These are phyloP conservation scores for Nanorana parkeri DNA, from an alignment of 2,113 vertebrate genomes.

Conservation along the genomic window DNA sequence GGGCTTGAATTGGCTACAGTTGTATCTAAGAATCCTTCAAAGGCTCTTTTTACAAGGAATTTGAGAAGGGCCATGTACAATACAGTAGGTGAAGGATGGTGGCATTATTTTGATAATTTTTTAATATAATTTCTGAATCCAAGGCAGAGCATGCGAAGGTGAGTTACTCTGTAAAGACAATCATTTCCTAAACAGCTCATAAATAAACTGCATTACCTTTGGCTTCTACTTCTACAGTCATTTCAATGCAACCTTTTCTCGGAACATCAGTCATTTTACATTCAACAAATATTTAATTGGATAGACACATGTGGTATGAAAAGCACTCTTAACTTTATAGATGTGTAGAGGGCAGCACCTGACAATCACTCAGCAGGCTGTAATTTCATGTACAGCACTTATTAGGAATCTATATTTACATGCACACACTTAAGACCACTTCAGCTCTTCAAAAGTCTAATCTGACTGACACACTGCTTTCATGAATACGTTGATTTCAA, in stretches of 20 bases:
- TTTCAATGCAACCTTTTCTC: slow-evolving; percentile 17
- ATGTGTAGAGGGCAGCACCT: slow-evolving; percentile 31
- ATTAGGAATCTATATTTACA: slow-evolving; percentile 5
- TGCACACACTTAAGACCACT: background rate
- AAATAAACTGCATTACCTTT: background rate
- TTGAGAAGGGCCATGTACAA: no score
- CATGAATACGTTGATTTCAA: no score
- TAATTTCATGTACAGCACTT: background rate
- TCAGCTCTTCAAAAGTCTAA: background rate
- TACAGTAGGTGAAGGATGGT: no score
- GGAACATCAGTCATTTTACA: slow-evolving; percentile 7
- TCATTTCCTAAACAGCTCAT: background rate
- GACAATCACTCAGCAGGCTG: slow-evolving; percentile 30
- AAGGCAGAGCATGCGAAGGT: no score
- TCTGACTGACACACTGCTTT: background rate
- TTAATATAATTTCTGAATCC: no score
- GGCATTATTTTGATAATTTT: no score
- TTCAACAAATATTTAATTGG: background rate
- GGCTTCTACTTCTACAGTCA: slow-evolving; percentile 14
- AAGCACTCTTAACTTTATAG: slow-evolving; percentile 10
- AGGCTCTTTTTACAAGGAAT: no score
- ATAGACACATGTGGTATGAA: background rate
- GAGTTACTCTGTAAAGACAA: background rate
- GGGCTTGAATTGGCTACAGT: no score
- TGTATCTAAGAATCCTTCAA: no score